These are phyloP conservation scores for Helarctos malayanus DNA, from an alignment of 2,797 vertebrate species.

Conservation along the genomic window DNA sequence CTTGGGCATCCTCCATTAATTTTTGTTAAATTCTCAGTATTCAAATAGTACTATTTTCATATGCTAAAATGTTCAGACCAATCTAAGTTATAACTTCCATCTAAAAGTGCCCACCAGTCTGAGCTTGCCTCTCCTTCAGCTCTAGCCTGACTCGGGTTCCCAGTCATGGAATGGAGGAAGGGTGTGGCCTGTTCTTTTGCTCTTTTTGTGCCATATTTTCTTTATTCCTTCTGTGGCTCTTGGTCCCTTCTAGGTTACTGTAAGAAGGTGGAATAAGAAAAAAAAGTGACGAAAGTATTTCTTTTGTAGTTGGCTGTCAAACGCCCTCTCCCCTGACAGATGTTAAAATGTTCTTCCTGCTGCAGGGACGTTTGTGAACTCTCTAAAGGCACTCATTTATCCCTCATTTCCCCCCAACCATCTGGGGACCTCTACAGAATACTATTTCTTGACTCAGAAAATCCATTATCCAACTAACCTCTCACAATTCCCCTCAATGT, in stretches of 20 bases:
- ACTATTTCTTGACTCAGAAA: neutral
- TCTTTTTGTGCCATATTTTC: neutral
- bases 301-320: constrained; percentile 11
- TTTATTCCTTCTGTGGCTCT: neutral
- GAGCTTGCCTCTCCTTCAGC: neutral
- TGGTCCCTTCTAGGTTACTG: neutral
- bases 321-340: neutral
- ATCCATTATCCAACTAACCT: neutral
- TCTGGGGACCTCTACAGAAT: neutral
- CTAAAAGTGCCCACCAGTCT: neutral
- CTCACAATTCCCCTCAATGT: neutral
- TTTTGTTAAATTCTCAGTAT: neutral
- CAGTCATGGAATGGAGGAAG: neutral
- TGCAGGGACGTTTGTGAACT: neutral
- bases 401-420: neutral
- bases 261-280: neutral
- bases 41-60: neutral
- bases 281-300: neutral
- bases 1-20: neutral
- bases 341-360: neutral
- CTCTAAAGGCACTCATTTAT: neutral
- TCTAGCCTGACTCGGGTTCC: neutral
- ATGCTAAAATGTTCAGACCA: neutral
- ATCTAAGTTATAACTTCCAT: neutral
- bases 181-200: neutral